Evolutionary conservation across 2,888 invertebrate species (phyloP), one percentile per base, ranked within the genome.

Genomic region (Lutraria lutraria): DNA sequence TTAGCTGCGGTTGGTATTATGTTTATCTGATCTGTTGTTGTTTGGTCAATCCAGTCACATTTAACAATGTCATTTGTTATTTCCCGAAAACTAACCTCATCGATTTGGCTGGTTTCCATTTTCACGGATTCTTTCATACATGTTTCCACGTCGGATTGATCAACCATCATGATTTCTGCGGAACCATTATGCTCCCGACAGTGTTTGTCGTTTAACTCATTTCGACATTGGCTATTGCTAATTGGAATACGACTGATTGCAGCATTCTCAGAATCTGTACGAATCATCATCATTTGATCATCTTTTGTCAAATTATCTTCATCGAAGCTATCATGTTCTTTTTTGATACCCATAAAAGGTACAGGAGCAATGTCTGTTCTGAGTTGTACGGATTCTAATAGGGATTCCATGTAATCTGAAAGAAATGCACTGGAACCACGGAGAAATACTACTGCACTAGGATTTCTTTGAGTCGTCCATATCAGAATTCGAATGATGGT

Each of bases 381-480:
- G n/a, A 68, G 10, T n/a, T 68, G n/a, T 13, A 12, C 60, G n/a
- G 60, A 3, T 6, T 68, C 63, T 12, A 25, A 6, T 21, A 68
- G 12, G 12, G 4, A n/a, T 34, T 76, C 76, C 4, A 76, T 76
- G 76, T 12, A 76, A 31, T 31, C 13, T 31, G 29, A 31, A 2
- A 76, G 19, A 19, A 76, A 31, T 76, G 25, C 76, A 16, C 16
- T 29, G 31, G 76, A 53, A 31, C 54, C 84, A 52, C 15, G 31
- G 43, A 84, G 54, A 29, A 72, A 84, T 31, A 31, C 3, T 21
- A 76, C 19, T 8, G 84, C 53, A 54, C 54, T 76, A 54, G 72
- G 84, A 54, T 54, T 84, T 4, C 52, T 25, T 15, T 21, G 13
- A n/a, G 52, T 52, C 19, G 76, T 53, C 29, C 76, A 43, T 16